Conservation (phyloP, 2,113 vertebrate species). For the Nanorana parkeri region DNA sequence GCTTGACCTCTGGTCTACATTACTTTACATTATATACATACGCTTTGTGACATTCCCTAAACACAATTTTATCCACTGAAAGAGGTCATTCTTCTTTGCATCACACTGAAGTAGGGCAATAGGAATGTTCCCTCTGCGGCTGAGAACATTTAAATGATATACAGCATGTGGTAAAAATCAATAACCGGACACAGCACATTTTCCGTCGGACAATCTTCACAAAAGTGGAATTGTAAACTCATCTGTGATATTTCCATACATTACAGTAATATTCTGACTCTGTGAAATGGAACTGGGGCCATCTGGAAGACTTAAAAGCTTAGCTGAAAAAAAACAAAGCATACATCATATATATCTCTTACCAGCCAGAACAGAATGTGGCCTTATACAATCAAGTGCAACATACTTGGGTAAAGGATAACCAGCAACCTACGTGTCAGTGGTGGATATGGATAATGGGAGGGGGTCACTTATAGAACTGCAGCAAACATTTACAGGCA, state of each 20-base stretch:
- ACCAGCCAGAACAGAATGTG: too few relatives aligned
- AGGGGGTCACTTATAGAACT: too few relatives aligned
- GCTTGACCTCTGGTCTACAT: neutral
- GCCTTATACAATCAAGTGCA: too few relatives aligned
- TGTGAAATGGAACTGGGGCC: neutral
- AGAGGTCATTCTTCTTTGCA: neutral
- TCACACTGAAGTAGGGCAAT: neutral
- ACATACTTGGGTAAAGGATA: too few relatives aligned
- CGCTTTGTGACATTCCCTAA: neutral
- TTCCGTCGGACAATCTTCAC: constrained; percentile 14
- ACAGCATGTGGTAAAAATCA: constrained; percentile 11
- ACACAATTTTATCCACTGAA: neutral
- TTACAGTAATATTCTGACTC: neutral
- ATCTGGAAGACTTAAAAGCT: neutral
- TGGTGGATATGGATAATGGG: too few relatives aligned
- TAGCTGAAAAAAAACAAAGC: neutral
- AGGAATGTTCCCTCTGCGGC: neutral
- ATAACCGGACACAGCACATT: constrained; percentile 24
- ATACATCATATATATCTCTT: neutral
- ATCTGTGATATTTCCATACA: neutral
- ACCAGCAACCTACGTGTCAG: too few relatives aligned
- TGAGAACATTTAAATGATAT: constrained; percentile 17
- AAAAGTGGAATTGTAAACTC: constrained; percentile 5
- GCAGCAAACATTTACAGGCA: too few relatives aligned
- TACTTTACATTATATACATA: neutral